Conservation (phyloP, 2,888 invertebrate genomes). For the Nesidiocoris tenuis region DNA sequence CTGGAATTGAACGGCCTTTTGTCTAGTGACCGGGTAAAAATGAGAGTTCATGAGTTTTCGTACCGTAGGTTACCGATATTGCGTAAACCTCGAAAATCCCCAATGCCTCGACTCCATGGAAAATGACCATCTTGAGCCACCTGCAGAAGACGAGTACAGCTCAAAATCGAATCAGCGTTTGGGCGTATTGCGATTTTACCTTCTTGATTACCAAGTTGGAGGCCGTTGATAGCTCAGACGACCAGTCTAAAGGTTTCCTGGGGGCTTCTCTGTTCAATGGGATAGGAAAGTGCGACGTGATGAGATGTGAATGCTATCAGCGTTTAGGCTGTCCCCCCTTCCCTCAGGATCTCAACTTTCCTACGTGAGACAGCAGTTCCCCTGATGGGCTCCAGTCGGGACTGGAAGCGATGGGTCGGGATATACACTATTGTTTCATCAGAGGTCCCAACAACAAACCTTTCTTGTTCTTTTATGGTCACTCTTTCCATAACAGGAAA, state of each 20-base stretch:
- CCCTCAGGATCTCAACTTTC: background rate
- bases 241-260: background rate
- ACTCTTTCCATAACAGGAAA: background rate
- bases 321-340: background rate
- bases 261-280: background rate
- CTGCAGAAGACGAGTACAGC: too few relatives aligned
- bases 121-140: too few relatives aligned
- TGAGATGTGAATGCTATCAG: slow-evolving; percentile 16
- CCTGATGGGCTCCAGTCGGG: background rate
- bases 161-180: background rate
- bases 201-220: background rate
- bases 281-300: background rate
- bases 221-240: background rate
- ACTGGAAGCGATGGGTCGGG: background rate
- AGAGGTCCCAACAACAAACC: background rate
- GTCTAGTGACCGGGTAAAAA: too few relatives aligned
- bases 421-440: slow-evolving; percentile 14
- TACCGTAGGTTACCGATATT: background rate
- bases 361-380: slow-evolving; percentile 6
- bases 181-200: background rate
- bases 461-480: background rate
- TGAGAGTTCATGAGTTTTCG: too few relatives aligned
- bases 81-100: background rate
- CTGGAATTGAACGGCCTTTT: too few relatives aligned
- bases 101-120: background rate